Evolutionary conservation across 2,113 vertebrate genomes (phyloP), one percentile per base, ranked within the genome.

Genomic region (Manacus vitellinus): DNA sequence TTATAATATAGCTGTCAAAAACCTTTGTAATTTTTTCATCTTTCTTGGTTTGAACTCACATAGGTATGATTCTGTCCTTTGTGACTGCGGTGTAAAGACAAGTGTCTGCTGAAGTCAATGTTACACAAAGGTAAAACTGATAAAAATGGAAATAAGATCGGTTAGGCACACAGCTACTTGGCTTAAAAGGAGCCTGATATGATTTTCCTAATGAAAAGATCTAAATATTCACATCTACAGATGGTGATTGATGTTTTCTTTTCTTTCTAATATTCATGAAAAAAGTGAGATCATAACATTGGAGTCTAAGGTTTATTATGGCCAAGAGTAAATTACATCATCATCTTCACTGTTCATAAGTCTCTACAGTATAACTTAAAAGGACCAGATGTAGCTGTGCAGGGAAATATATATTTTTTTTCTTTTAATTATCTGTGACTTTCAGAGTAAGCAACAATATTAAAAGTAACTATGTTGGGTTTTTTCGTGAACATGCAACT

Each of bases 1-100:
- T 92, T 72, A 94, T 92, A 94, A 96, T 79, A 92, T 54, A 70
- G 31, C 66, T 93, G 77, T 95, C 76, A 95, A 51, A 94, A 96
- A 74, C 55, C 73, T 94, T 76, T 92, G 89, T 74, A 46, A 88
- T 84, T 94, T 95, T 70, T 82, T 91, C 76, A 72, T 30, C 75
- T 92, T 71, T 93, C 94, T 93, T 84, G 68, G 63, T 89, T 85
- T 94, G 77, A 95, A 91, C 85, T 95, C 25, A 0, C 41, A 59
- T 23, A 77, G 8, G 59, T 93, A 68, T 19, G 65, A 93, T 72
- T 91, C 92, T 92, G 92, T 77, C 91, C 58, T 95, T 83, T 88
- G 73, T 86, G 61, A 30, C 68, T 92, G 44, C 1, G 1, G n/a
- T 0, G 1, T 83, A 90, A 83, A 92, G 75, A 80, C n/a, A 93